These are phyloP conservation scores for Drosophila silvestris DNA, from an alignment of 2,888 invertebrate species.

Conservation along the genomic window DNA sequence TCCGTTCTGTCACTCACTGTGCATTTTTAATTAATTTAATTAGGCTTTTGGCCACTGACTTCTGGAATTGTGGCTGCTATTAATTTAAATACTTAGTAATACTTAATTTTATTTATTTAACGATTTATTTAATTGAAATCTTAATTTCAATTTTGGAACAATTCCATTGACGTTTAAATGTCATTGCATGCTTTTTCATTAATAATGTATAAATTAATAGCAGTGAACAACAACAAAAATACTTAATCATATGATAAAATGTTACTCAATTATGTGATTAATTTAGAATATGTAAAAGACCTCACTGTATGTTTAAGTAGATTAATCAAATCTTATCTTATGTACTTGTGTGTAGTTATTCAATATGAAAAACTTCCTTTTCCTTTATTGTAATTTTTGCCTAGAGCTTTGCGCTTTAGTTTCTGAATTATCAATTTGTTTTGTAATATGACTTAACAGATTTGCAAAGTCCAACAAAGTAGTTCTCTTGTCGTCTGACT, in stretches of 20 bases:
- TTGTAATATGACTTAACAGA: not conserved
- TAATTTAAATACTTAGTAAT: not conserved
- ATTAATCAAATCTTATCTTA: not conserved
- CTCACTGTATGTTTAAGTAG: not conserved
- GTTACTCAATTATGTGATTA: not conserved
- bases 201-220: not conserved
- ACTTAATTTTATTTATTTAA: not conserved
- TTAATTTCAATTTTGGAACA: not conserved
- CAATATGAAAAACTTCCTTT: not conserved
- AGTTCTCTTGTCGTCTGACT: constrained; percentile 5
- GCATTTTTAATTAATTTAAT: constrained; percentile 54
- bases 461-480: constrained; percentile 15
- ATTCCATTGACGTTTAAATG: not conserved
- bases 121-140: not conserved
- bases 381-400: not conserved
- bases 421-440: not conserved
- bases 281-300: not conserved
- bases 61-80: not conserved
- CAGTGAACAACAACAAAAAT: not conserved
- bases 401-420: not conserved
- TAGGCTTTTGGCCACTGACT: constrained; percentile 17
- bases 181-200: not conserved
- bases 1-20: not conserved
- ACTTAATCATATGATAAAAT: not conserved
- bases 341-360: too few relatives aligned